phyloP scores from a whole-genome alignment of 1,140 invertebrate species.

The Helicorthomorpha holstii region DNA sequence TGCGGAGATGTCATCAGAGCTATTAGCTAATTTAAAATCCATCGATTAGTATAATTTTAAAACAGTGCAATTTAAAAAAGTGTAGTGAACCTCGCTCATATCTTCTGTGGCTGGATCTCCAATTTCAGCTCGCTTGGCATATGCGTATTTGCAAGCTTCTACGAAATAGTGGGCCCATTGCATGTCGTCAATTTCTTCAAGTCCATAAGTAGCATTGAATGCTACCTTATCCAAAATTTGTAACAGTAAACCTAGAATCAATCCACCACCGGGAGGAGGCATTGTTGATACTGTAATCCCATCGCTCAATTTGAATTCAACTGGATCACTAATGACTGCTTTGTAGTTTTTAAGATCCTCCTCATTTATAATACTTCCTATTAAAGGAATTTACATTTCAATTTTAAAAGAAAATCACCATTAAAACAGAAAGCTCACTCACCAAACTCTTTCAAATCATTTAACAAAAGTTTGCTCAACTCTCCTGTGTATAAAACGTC shows the following conservation, averaged over 20 bases:
- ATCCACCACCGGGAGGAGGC: conserved; percentile 61
- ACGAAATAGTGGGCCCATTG: conserved; percentile 22
- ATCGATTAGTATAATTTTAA: too few relatives aligned
- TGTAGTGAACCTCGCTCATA: too few relatives aligned
- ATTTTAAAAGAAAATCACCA: not conserved
- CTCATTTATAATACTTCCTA: not conserved
- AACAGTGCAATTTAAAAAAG: too few relatives aligned
- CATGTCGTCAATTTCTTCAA: not conserved
- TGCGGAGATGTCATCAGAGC: not conserved
- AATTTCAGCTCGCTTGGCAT: conserved; percentile 27
- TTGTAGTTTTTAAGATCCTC: not conserved
- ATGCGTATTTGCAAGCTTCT: conserved; percentile 36
- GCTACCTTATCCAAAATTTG: conserved; percentile 60
- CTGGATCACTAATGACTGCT: conserved; percentile 40
- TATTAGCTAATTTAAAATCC: not conserved
- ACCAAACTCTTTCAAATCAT: conserved; percentile 1
- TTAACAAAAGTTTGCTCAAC: not conserved
- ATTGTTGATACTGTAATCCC: conserved; percentile 47
- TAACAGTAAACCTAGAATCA: conserved; percentile 58
- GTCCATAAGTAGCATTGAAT: conserved; percentile 33
- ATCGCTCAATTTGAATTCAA: conserved; percentile 34
- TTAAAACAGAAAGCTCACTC: not conserved
- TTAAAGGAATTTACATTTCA: not conserved
- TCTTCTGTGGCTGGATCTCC: too few relatives aligned
- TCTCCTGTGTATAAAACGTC: conserved; percentile 11